These are phyloP conservation scores for Drosophila robusta DNA, from an alignment of 2,888 invertebrate species.

Conservation along the genomic window DNA sequence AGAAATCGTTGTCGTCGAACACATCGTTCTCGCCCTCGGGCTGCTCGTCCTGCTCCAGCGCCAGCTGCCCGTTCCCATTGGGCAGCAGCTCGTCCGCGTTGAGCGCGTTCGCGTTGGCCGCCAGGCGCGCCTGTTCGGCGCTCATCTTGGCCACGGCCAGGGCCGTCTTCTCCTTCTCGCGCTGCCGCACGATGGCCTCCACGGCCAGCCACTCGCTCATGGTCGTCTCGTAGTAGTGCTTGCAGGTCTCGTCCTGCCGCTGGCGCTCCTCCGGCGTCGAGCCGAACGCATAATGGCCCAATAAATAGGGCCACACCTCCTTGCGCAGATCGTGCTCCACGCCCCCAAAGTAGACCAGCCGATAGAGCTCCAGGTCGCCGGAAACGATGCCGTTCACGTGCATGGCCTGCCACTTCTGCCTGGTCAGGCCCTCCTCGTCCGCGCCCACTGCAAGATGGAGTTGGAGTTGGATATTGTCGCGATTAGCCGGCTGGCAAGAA, in stretches of 20 bases:
- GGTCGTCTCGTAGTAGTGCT: constrained; percentile 93
- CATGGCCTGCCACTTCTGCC: constrained; percentile 91
- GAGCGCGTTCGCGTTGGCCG: constrained; percentile 84
- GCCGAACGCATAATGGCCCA: constrained; percentile 93
- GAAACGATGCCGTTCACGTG: constrained; percentile 88
- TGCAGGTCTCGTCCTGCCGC: constrained; percentile 88
- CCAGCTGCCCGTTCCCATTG: constrained; percentile 22
- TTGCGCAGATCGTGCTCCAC: constrained; percentile 91
- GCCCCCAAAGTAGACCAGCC: constrained; percentile 95
- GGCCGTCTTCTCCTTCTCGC: constrained; percentile 93
- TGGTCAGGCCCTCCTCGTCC: constrained; percentile 90
- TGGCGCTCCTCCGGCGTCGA: constrained; percentile 88
- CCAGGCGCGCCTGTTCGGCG: constrained; percentile 85
- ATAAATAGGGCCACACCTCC: constrained; percentile 95
- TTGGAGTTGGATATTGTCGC: no score
- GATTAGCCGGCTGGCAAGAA: constrained; percentile 4
- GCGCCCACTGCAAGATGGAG: constrained; percentile 86
- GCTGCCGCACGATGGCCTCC: constrained; percentile 94
- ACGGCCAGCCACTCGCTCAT: constrained; percentile 98
- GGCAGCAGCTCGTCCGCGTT: constrained; percentile 23
- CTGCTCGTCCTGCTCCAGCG: constrained; percentile 58
- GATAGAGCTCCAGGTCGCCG: constrained; percentile 90
- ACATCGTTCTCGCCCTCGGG: constrained; percentile 86
- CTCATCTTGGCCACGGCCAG: constrained; percentile 90
- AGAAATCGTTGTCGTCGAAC: constrained; percentile 86